Base-by-base conservation (phyloP, 1,140 invertebrate species). In the Caenorhabditis brenneri region DNA sequence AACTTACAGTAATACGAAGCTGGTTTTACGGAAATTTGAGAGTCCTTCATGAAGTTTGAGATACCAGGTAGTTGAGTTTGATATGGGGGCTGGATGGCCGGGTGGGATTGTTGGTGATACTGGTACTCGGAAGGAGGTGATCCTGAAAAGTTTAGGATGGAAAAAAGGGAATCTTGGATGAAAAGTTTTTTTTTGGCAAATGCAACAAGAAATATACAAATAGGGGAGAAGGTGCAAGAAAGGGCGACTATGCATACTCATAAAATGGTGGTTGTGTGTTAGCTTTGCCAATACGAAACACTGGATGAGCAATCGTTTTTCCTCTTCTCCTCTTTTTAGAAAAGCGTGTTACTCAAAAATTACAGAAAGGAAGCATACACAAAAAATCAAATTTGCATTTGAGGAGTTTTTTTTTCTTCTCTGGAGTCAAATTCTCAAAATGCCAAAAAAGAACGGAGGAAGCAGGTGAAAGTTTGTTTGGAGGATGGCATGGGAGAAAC, bases 181-280 rank as follows among this genome's bases (percentile, higher is more conserved):
- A 65, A 33, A 65, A 65, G 16, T 16, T 36, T 27, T 27, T 10
- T 15, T 4, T 1, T 19, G 24, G 31, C 65, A 74, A 74, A 74
- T 74, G 65, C 65, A 74, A 74, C 65, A 74, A 74, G n/a, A 36
- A 74, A 74, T 74, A 74, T 24, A 74, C 65, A 74, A 74, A 74
- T 74, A 74, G 33, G 58, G 49, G 16, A 65, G 12, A 16, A n/a
- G 33, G 58, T 36, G 65, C n/a, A 42, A 74, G 36, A 42, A 31
- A 42, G 58, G n/a, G 58, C 12, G 36, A 33, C 33, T 74, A 74
- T 74, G 65, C 65, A 74, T 74, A 74, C 65, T 74, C 65, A 74
- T 74, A 74, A 74, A 74, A 74, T 9, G 36, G 65, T 65, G 22
- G 55, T 58, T 58, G 60, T 36, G 60, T 65, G 65, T 42, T 74